phyloP scores from a whole-genome alignment of 2,888 invertebrate species.

The Cryptocheilus praepositus region DNA sequence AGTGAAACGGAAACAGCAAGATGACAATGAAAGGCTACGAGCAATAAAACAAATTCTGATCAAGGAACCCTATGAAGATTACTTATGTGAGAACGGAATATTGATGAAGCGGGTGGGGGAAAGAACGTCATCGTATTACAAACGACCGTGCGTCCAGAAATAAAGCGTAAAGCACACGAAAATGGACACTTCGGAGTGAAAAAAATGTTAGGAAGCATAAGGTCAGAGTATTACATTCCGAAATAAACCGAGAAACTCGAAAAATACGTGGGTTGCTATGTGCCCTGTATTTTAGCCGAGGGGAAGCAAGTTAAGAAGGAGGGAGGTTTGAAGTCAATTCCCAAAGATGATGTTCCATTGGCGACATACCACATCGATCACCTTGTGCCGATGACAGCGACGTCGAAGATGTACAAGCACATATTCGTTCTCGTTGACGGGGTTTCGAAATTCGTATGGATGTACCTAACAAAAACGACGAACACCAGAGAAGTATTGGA shows the following conservation, averaged over 20 bases:
- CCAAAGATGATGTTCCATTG: not conserved
- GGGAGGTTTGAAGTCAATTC: no score
- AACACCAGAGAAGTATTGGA: not conserved
- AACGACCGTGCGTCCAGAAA: not conserved
- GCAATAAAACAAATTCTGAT: not conserved
- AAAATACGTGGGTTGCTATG: not conserved
- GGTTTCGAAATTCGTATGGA: not conserved
- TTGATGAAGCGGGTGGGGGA: not conserved
- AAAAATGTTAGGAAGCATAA: not conserved
- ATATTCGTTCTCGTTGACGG: not conserved
- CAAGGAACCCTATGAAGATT: not conserved
- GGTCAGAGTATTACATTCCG: not conserved
- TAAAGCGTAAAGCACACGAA: not conserved
- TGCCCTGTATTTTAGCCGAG: not conserved
- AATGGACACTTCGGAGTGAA: not conserved
- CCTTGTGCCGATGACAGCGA: not conserved
- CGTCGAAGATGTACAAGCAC: not conserved
- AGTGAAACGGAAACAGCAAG: not conserved
- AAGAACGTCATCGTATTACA: not conserved
- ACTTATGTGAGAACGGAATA: not conserved
- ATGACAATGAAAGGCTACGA: not conserved
- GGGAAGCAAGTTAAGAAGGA: not conserved
- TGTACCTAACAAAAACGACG: not conserved
- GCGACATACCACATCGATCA: not conserved
- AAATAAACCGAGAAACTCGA: not conserved